phyloP scores from a whole-genome alignment of 2,113 vertebrate species.

The Campylorhamphus procurvoides region DNA sequence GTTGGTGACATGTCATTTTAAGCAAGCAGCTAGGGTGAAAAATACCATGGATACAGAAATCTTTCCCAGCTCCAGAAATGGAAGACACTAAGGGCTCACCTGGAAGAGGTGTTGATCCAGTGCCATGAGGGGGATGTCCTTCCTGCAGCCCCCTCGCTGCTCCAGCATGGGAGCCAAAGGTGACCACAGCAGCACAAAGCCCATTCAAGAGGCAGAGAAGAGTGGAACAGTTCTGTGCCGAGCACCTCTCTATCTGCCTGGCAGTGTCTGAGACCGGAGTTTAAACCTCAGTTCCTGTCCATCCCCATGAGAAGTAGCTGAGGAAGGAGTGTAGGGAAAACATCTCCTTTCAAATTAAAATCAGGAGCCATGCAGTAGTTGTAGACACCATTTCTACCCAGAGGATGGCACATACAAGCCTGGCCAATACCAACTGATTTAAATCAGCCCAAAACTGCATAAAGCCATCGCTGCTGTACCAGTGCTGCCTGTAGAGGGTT shows the following conservation, averaged over 20 bases:
- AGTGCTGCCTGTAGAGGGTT: not conserved
- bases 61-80: not conserved
- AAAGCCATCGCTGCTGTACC: not conserved
- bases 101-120: not conserved
- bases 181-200: not conserved
- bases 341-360: not conserved
- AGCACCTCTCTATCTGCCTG: not conserved
- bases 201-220: not conserved
- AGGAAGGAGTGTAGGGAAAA: not conserved
- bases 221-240: not conserved
- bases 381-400: not conserved
- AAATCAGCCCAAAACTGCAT: not conserved
- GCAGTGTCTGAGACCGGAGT: not conserved
- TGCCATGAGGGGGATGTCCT: not conserved
- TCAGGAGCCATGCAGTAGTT: not conserved
- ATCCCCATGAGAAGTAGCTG: not conserved
- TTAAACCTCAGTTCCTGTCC: not conserved
- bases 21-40: not conserved
- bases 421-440: not conserved
- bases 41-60: not conserved
- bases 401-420: rapidly evolving
- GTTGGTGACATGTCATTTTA: not conserved
- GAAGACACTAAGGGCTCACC: not conserved
- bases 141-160: not conserved
- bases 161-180: not conserved